Evolutionary conservation across 2,113 vertebrate genomes (phyloP), one percentile per base, ranked within the genome.

Genomic region (human): DNA sequence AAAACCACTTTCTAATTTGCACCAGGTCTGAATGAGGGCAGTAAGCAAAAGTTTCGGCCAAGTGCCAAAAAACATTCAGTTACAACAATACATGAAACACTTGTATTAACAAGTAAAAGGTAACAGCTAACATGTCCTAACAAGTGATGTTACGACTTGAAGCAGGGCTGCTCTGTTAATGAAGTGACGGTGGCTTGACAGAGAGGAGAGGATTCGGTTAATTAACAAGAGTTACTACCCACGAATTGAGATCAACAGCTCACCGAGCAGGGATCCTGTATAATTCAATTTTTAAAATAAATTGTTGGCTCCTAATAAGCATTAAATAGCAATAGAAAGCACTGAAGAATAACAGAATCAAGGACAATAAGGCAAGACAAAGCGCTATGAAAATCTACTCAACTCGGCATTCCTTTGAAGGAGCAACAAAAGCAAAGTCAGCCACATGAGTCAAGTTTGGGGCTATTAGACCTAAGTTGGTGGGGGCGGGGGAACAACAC

Each of bases 11-110:
- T 98, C 72, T 96, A 81, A 94, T 95, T 79, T 38, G 1, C 38
- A 95, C 38, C 86, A 97, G 55, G 93, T 97, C 70, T 97, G 79
- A 90, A 97, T 64, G 92, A 97, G 92, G 92, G 68, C 93, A 92
- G 79, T 96, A 79, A 96, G 97, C 81, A 96, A 98, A 97, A 85
- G 98, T 97, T 98, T 96, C 72, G 38, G 98, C 97, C 97, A 98
- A 97, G 95, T 96, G 96, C 98, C 98, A 98, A 98, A 98, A 91
- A 98, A 87, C 93, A 96, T 38, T 73, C 64, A 90, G 75, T 78
- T 94, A 93, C 18, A 64, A 90, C 35, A 88, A 86, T 61, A 55
- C 48, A 35, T 5, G 75, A 93, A 96, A 96, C 70, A 87, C 76
- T 90, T 92, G 96, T 90, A 72, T 93, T 93, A 94, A 96, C 94